Percentiles rank a stretch among this genome's conserved stretches.
Conservation (phyloP, 2,113 vertebrate genomes). For the Panurus biarmicus region DNA sequence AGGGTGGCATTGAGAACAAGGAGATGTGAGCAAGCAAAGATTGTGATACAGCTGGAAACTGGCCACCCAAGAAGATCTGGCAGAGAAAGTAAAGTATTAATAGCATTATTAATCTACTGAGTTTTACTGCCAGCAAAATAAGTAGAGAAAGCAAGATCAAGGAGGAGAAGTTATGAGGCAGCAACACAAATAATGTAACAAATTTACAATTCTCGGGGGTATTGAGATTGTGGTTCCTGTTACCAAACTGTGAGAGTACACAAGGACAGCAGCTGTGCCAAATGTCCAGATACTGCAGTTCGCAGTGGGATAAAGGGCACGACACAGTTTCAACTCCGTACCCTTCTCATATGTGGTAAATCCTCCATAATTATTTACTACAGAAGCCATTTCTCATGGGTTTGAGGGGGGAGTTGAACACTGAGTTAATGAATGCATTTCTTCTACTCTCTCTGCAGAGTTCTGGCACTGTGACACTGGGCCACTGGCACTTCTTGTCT, state of each 20-base stretch:
- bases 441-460: neutral
- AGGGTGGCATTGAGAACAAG: neutral
- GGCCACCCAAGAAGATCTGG: slow-evolving; percentile 47
- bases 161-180: neutral
- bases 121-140: slow-evolving; percentile 29
- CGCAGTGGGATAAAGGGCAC: neutral
- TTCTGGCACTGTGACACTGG: neutral
- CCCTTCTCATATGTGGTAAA: neutral
- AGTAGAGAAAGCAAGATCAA: slow-evolving; percentile 3
- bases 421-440: neutral
- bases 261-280: neutral
- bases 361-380: neutral
- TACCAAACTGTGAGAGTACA: neutral
- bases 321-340: neutral
- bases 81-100: slow-evolving; percentile 5
- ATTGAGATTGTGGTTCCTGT: neutral
- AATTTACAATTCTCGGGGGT: neutral
- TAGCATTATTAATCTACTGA: slow-evolving; percentile 20
- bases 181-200: neutral
- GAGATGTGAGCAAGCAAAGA: neutral
- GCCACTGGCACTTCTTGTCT: neutral
- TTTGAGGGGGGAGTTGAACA: neutral
- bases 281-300: neutral
- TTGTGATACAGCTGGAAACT: neutral
- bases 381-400: neutral